Evolutionary conservation across 2,797 vertebrate genomes (phyloP).

Genomic region (Chelidonichthys spinosus): DNA sequence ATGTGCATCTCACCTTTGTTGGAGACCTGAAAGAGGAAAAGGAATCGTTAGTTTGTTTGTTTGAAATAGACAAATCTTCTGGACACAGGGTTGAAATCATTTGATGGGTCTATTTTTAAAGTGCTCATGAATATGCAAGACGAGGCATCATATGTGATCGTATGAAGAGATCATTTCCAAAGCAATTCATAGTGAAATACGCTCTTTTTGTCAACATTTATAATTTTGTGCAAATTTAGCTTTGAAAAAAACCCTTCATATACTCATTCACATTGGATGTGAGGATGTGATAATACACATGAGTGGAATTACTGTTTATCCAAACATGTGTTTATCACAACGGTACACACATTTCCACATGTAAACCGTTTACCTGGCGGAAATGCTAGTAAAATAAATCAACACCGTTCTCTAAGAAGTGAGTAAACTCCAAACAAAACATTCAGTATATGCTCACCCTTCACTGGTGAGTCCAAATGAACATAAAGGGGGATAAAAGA

Average conservation of each 20-base stretch:
- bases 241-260: slow-evolving; percentile 56
- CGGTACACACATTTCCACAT: slow-evolving; percentile 52
- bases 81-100: background rate
- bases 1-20: slow-evolving; percentile 80
- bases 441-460: slow-evolving; percentile 81
- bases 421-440: slow-evolving; percentile 57
- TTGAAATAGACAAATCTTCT: background rate
- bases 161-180: slow-evolving; percentile 62
- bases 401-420: slow-evolving; percentile 42
- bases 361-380: slow-evolving; percentile 16
- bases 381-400: slow-evolving; percentile 31
- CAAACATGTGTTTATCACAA: slow-evolving; percentile 52
- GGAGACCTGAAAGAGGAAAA: slow-evolving; percentile 80
- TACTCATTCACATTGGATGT: slow-evolving; percentile 55
- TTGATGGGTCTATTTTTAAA: slow-evolving; percentile 12
- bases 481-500: slow-evolving; percentile 74
- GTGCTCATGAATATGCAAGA: slow-evolving; percentile 15
- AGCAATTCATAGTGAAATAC: background rate
- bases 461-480: slow-evolving; percentile 84
- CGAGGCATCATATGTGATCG: slow-evolving; percentile 56
- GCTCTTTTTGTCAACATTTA: background rate
- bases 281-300: slow-evolving; percentile 42
- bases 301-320: slow-evolving; percentile 33
- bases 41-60: slow-evolving; percentile 24
- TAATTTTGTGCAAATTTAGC: background rate